Percentiles rank a stretch among this genome's conserved stretches.
Evolutionary conservation across 1,140 invertebrate genomes (phyloP).

Genomic region (Drosophila orena): DNA sequence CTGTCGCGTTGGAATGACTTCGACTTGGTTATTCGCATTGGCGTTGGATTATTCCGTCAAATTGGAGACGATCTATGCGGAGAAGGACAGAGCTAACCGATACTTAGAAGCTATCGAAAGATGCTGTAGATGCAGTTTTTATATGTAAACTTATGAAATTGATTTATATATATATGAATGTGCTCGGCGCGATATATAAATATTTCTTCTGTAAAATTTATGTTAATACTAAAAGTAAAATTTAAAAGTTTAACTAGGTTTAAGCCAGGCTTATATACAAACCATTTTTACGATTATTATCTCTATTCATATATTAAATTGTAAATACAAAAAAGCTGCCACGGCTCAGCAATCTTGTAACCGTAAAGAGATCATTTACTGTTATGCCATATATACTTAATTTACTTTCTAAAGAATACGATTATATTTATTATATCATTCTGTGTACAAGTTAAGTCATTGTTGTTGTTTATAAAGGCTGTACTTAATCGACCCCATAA

Average conservation of each 20-base stretch:
- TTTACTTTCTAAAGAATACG: conserved; percentile 37
- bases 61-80: not conserved
- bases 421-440: conserved; percentile 56
- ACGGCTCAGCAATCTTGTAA: conserved; percentile 76
- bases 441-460: conserved; percentile 61
- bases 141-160: conserved; percentile 34
- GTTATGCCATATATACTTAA: conserved; percentile 63
- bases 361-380: conserved; percentile 73
- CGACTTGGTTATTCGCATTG: conserved; percentile 31
- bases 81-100: not conserved
- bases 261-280: conserved; percentile 63
- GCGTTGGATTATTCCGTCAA: conserved; percentile 26
- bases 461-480: conserved; percentile 81
- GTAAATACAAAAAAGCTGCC: conserved; percentile 78
- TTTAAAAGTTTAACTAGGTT: conserved; percentile 72
- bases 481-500: conserved; percentile 62
- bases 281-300: conserved; percentile 55
- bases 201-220: conserved; percentile 72
- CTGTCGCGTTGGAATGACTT: conserved; percentile 15
- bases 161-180: conserved; percentile 37
- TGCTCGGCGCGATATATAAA: conserved; percentile 24
- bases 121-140: conserved; percentile 36
- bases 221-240: conserved; percentile 74
- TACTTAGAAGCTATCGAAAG: not conserved
- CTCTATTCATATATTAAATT: conserved; percentile 60